phyloP scores from a whole-genome alignment of 2,888 invertebrate genomes.

The Sesia apiformis region DNA sequence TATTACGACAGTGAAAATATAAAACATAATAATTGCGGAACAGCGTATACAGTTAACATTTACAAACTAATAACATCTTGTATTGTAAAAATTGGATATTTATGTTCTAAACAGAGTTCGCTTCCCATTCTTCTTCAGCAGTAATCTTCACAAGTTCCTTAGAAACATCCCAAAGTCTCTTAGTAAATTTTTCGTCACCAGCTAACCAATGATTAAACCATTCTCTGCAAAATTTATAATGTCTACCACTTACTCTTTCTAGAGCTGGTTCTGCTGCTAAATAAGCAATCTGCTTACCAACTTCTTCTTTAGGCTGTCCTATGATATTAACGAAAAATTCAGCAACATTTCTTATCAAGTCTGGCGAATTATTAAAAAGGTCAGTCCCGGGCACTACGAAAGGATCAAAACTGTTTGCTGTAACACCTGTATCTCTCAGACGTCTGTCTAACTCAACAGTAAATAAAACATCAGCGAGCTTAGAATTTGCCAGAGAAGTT shows the following conservation, averaged over 20 bases:
- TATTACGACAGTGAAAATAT: too few species aligned
- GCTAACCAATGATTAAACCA: constrained; percentile 47
- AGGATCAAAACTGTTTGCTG: constrained; percentile 78
- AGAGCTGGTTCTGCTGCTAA: constrained; percentile 42
- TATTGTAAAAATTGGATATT: not conserved
- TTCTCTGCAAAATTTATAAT: constrained; percentile 45
- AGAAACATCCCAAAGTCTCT: constrained; percentile 40
- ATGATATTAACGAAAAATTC: constrained; percentile 33
- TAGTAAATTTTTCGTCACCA: constrained; percentile 28
- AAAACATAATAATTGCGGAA: too few species aligned
- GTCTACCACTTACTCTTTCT: constrained; percentile 33
- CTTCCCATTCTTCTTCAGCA: constrained; percentile 43
- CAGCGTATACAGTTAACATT: too few species aligned
- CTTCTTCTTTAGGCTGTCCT: constrained; percentile 47
- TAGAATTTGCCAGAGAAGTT: constrained; percentile 47
- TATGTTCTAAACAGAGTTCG: constrained; percentile 1
- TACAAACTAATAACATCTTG: too few species aligned
- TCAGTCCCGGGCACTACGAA: constrained; percentile 49
- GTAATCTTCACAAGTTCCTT: constrained; percentile 43
- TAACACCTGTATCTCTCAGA: constrained; percentile 74
- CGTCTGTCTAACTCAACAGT: constrained; percentile 72
- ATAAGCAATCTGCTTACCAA: constrained; percentile 42
- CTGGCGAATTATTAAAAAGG: constrained; percentile 33
- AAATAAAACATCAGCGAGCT: constrained; percentile 78
- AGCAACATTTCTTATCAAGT: constrained; percentile 22